Evolutionary conservation across 2,888 invertebrate genomes (phyloP), one percentile per base, ranked within the genome.

Genomic region (Acleris emargana): DNA sequence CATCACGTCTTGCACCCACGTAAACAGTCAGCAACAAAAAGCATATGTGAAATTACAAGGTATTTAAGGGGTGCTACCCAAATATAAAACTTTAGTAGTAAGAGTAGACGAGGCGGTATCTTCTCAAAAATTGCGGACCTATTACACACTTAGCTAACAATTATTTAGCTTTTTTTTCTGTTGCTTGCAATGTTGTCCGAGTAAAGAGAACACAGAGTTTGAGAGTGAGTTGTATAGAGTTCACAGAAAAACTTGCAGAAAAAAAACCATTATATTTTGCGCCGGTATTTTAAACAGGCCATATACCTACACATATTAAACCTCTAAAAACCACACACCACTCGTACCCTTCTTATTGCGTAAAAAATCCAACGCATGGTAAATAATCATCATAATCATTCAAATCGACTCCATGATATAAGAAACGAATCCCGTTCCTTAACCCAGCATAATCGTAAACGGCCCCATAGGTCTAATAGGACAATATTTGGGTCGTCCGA

Each of bases 401-500:
- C 54, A 54, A 54, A 54, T 54, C 20, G 18, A 18, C 20, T 42
- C 13, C 42, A 54, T 54, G 16, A 54, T 20, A 54, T 42, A 20
- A 54, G 54, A 42, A 54, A 22, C n/a, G 50, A 13, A 51, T 51
- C 54, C 54, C 54, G 54, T 54, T 54, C 16, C 20, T 54, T 20
- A 20, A 20, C 54, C 38, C 59, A 51, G 17, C 18, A 45, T 25
- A 32, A 47, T 17, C 28, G 32, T 11, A 62, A 61, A 54, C 22
- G 22, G 45, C n/a, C 11, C 38, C 53, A 61, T 20, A 32, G 18
- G n/a, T 7, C 17, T 51, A 58, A 22, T 47, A 11, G 32, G 13
- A 20, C 32, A 59, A 43, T 52, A 59, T 49, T 54, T n/a, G 22
- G 67, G 67, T 25, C 54, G 49, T 18, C 54, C 62, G 53, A 58